Evolutionary conservation across 1,140 invertebrate genomes (phyloP).

Genomic region (Thereuonema tuberculata): DNA sequence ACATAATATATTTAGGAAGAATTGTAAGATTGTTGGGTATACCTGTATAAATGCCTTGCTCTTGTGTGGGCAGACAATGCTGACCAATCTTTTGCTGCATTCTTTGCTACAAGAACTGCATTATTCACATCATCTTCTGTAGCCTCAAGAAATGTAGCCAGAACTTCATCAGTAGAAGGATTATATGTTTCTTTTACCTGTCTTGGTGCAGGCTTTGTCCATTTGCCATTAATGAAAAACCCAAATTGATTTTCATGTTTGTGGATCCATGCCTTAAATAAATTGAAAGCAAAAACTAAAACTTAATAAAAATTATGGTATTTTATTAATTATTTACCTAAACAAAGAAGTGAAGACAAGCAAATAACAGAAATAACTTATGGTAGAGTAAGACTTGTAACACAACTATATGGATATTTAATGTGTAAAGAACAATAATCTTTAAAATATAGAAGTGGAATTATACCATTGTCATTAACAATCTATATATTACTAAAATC

Average conservation of each 20-base stretch:
- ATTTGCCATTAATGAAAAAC: background rate
- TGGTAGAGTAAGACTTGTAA: too few relatives aligned
- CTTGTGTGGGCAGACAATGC: constrained; percentile 29
- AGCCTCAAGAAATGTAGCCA: background rate
- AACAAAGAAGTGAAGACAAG: too few relatives aligned
- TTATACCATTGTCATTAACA: too few relatives aligned
- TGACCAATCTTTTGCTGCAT: constrained; percentile 32
- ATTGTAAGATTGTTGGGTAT: background rate
- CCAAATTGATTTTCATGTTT: background rate
- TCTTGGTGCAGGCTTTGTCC: background rate
- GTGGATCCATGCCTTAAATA: background rate
- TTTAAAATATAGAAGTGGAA: too few relatives aligned
- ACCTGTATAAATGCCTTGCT: constrained; percentile 37
- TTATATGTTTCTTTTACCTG: background rate
- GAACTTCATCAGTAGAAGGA: background rate
- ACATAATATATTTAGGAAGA: background rate
- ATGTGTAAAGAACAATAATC: too few relatives aligned
- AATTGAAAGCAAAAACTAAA: too few relatives aligned
- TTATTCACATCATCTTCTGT: background rate
- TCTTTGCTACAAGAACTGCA: constrained; percentile 29
- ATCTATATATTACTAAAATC: too few relatives aligned
- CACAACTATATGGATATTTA: too few relatives aligned
- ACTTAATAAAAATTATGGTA: too few relatives aligned
- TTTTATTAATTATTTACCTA: too few relatives aligned
- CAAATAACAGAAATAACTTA: too few relatives aligned